Percentiles rank a stretch among this genome's conserved stretches.
These are phyloP conservation scores for Apogon talboti DNA, from an alignment of 2,797 vertebrate genomes.

Conservation along the genomic window DNA sequence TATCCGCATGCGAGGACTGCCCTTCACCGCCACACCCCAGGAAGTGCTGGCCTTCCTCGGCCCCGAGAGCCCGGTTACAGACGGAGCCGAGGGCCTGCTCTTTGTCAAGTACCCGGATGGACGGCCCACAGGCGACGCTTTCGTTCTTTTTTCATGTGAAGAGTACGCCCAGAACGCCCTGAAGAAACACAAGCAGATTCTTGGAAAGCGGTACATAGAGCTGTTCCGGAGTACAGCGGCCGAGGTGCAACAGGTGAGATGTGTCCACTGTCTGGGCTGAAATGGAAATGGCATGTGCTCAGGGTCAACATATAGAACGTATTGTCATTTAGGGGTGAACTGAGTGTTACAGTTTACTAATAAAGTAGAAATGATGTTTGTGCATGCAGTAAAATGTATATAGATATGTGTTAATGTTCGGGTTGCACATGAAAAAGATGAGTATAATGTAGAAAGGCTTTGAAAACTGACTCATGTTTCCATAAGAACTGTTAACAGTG, in stretches of 20 bases:
- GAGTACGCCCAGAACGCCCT: slow-evolving; percentile 95
- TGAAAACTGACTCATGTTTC: too few species aligned
- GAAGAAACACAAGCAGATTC: slow-evolving; percentile 96
- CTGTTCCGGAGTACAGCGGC: slow-evolving; percentile 96
- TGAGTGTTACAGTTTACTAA: too few species aligned
- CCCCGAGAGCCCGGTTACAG: slow-evolving; percentile 91
- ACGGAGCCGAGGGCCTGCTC: slow-evolving; percentile 91
- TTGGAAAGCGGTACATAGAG: slow-evolving; percentile 97
- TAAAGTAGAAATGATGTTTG: too few species aligned
- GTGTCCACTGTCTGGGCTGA: background rate
- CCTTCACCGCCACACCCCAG: slow-evolving; percentile 90
- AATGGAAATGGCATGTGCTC: background rate
- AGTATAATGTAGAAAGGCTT: too few species aligned
- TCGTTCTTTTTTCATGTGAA: slow-evolving; percentile 96
- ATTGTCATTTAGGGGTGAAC: too few species aligned
- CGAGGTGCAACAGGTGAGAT: slow-evolving; percentile 91
- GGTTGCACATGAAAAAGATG: too few species aligned
- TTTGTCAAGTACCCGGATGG: slow-evolving; percentile 97
- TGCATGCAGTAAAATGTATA: too few species aligned
- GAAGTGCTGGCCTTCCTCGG: slow-evolving; percentile 94
- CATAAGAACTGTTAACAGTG: too few species aligned
- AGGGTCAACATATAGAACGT: too few species aligned
- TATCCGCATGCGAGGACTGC: slow-evolving; percentile 93
- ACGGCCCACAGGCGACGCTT: slow-evolving; percentile 95
- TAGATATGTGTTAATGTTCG: too few species aligned